Percentiles rank a stretch among this genome's conserved stretches.
Conservation (phyloP, 2,113 vertebrate genomes). For the Pachycephala philippinensis region DNA sequence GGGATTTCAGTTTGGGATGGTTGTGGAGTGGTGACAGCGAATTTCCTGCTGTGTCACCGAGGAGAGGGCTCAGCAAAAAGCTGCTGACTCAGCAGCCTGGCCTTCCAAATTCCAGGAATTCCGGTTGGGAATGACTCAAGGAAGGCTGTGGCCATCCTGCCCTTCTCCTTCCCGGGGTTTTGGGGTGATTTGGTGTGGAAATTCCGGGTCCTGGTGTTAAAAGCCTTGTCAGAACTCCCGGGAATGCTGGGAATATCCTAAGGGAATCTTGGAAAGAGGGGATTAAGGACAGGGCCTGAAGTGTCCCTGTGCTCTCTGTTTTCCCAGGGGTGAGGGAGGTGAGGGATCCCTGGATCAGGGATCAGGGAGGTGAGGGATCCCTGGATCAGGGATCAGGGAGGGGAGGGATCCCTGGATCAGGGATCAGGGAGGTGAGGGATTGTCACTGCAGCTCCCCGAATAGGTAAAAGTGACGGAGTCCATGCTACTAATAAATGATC, state of each 20-base stretch:
- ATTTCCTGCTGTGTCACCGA: neutral
- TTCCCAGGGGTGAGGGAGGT: neutral
- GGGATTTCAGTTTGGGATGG: neutral
- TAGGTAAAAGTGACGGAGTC: too few relatives aligned
- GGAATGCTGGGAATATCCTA: fast-evolving
- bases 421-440: too few relatives aligned
- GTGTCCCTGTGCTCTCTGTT: fast-evolving
- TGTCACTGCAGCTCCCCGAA: too few relatives aligned
- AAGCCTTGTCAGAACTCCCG: too few relatives aligned
- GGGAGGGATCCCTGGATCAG: too few relatives aligned
- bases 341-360: too few relatives aligned
- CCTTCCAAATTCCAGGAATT: neutral
- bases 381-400: too few relatives aligned
- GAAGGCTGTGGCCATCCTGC: neutral
- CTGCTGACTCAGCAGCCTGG: neutral
- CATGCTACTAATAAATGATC: too few relatives aligned
- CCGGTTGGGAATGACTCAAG: neutral
- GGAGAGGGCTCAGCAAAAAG: neutral
- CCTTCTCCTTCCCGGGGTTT: neutral
- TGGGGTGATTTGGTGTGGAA: fast-evolving
- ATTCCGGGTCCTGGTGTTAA: fast-evolving
- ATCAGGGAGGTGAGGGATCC: too few relatives aligned
- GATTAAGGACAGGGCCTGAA: neutral
- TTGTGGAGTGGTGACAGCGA: neutral
- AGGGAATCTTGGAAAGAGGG: neutral